A percentile compares a stretch with the other conserved stretches of the same genome.
Conservation (phyloP, 2,888 invertebrate species). For the Acronicta alni region DNA sequence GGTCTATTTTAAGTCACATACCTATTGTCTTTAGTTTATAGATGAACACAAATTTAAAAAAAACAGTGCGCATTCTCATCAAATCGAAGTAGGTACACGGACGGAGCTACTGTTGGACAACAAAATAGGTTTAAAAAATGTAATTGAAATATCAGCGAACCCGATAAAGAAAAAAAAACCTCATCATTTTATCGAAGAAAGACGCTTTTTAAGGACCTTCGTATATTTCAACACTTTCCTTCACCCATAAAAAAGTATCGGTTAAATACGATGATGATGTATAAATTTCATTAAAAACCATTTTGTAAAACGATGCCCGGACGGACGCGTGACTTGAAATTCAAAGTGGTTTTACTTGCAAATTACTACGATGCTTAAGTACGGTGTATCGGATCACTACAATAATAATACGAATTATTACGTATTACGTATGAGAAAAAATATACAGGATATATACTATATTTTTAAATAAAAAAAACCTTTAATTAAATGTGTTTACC, state of each 20-base stretch:
- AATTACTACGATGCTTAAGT: slow-evolving; percentile 38
- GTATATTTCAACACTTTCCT: slow-evolving; percentile 43
- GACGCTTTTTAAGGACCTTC: slow-evolving; percentile 15
- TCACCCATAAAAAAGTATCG: slow-evolving; percentile 45
- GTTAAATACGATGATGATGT: slow-evolving; percentile 34
- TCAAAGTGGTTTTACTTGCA: slow-evolving; percentile 36
- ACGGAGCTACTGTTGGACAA: no score
- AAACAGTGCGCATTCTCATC: no score
- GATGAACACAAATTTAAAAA: no score
- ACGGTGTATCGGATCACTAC: slow-evolving; percentile 19
- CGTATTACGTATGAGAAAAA: slow-evolving; percentile 45
- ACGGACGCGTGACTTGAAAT: slow-evolving; percentile 45
- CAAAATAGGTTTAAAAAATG: no score
- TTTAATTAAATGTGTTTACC: not conserved
- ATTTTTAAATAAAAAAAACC: no score
- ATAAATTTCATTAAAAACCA: slow-evolving; percentile 55
- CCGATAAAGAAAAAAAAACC: not conserved
- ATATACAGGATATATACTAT: not conserved
- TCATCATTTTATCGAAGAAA: not conserved
- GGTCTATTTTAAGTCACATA: no score
- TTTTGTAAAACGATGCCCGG: slow-evolving; percentile 39
- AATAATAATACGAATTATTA: slow-evolving; percentile 43
- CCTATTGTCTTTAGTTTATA: no score
- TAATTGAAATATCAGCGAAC: no score
- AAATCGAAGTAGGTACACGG: no score